Conservation (phyloP, 2,888 invertebrate species). For the Exocentrus adspersus region DNA sequence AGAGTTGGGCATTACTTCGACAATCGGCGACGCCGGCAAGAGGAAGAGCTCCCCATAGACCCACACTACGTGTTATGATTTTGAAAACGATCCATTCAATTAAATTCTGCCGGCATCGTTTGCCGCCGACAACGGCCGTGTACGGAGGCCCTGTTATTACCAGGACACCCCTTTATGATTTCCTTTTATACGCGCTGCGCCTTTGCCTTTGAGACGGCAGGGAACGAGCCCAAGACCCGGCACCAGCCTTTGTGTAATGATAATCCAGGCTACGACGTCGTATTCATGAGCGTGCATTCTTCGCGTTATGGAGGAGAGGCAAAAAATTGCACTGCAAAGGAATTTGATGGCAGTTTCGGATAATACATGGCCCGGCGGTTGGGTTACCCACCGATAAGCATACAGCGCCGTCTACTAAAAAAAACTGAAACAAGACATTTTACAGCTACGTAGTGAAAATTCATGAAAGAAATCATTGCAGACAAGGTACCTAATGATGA, state of each 20-base stretch:
- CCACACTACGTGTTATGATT: constrained; percentile 54
- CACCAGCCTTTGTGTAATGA: constrained; percentile 50
- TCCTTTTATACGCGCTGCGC: constrained; percentile 45
- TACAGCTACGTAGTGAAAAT: no score
- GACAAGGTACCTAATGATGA: no score
- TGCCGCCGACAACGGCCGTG: constrained; percentile 54
- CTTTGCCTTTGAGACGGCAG: constrained; percentile 41
- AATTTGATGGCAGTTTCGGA: no score
- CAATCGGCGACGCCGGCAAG: constrained; percentile 23
- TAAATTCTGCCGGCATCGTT: constrained; percentile 54
- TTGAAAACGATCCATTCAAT: constrained; percentile 52
- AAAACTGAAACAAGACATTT: no score
- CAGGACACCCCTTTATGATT: constrained; percentile 41
- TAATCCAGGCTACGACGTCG: constrained; percentile 45
- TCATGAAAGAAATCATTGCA: no score
- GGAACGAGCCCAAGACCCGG: constrained; percentile 36
- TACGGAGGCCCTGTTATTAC: constrained; percentile 54
- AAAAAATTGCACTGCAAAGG: no score
- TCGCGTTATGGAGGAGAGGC: neutral
- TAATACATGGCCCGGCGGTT: no score
- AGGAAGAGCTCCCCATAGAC: constrained; percentile 36
- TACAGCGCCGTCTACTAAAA: no score
- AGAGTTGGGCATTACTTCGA: constrained; percentile 29
- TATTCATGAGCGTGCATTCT: neutral
- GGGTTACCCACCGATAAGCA: no score